These are phyloP conservation scores for Prinia subflava DNA, from an alignment of 2,113 vertebrate genomes.

Conservation along the genomic window DNA sequence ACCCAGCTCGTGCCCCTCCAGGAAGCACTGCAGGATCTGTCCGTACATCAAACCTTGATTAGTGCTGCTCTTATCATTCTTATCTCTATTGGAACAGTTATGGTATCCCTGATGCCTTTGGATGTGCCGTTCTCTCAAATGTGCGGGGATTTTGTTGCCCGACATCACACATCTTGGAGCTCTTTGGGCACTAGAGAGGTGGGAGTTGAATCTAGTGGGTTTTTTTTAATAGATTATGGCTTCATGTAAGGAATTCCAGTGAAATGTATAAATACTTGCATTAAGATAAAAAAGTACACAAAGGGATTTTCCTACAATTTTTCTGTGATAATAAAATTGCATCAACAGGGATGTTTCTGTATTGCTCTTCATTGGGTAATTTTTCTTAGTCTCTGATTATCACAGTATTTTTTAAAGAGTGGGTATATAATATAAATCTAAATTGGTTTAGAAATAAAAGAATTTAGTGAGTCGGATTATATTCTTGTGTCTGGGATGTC, in stretches of 20 bases:
- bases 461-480: neutral
- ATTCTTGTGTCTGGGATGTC: neutral
- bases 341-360: neutral
- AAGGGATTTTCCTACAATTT: neutral
- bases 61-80: neutral
- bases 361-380: neutral
- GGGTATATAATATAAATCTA: neutral
- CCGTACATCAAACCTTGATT: neutral
- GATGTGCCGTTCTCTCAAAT: neutral
- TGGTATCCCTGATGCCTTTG: neutral
- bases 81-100: neutral
- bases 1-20: neutral
- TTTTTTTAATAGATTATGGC: neutral
- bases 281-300: neutral
- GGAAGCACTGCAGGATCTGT: neutral
- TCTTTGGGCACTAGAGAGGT: neutral
- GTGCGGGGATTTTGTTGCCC: neutral
- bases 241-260: neutral
- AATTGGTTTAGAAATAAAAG: neutral
- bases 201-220: neutral
- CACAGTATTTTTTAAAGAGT: neutral
- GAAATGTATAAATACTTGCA: neutral
- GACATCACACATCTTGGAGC: neutral
- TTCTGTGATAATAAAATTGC: neutral
- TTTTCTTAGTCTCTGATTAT: neutral